phyloP scores from a whole-genome alignment of 2,113 vertebrate genomes.

The Xiphophorus hellerii region DNA sequence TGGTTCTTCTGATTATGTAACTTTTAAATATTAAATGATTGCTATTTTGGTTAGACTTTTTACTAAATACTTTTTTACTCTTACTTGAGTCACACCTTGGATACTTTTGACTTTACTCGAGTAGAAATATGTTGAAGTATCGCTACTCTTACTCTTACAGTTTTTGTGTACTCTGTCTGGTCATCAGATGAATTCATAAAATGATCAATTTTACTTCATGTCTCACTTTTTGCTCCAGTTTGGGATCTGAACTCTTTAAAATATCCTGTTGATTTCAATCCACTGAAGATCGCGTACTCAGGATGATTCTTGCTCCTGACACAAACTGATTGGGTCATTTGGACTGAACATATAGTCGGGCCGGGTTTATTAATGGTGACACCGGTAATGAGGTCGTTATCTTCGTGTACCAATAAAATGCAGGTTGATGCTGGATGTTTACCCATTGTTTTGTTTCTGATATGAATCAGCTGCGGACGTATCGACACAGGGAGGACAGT shows the following conservation, averaged over 20 bases:
- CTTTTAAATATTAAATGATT: no score
- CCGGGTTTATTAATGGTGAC: constrained; percentile 57
- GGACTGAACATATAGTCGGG: constrained; percentile 19
- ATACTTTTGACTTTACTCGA: no score
- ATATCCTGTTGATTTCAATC: constrained; percentile 65
- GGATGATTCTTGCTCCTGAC: constrained; percentile 39
- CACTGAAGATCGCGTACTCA: constrained; percentile 22
- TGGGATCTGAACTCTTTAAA: constrained; percentile 40
- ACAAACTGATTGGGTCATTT: constrained; percentile 59
- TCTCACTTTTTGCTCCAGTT: constrained; percentile 25
- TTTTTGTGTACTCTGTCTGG: not conserved
- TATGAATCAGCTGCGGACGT: constrained; percentile 30
- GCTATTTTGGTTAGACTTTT: no score
- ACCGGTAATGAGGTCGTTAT: constrained; percentile 60
- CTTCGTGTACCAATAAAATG: constrained; percentile 60
- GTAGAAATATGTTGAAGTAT: no score
- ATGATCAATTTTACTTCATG: constrained; percentile 32
- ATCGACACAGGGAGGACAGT: constrained; percentile 27
- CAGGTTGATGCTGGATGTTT: constrained; percentile 41
- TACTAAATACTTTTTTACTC: no score
- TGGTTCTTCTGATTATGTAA: no score
- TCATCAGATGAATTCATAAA: constrained; percentile 19
- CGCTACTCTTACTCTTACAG: no score
- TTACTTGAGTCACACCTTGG: no score
- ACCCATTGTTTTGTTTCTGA: constrained; percentile 50